Evolutionary conservation across 2,113 vertebrate genomes (phyloP).

Genomic region (Cyprichromis sp.): DNA sequence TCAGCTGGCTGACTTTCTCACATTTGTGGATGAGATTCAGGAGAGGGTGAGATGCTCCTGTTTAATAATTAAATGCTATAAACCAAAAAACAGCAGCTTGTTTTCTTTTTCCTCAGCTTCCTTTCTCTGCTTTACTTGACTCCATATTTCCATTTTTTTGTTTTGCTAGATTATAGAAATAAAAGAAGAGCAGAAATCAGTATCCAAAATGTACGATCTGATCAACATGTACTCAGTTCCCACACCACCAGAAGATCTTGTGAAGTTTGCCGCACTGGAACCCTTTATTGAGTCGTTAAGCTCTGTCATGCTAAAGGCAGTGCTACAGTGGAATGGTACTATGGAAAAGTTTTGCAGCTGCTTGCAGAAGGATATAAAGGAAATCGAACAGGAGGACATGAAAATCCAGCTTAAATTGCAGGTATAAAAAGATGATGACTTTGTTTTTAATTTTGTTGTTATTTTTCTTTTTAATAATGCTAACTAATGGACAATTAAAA

Average conservation of each 20-base stretch:
- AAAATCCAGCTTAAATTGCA: conserved; percentile 62
- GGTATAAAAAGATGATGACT: conserved; percentile 41
- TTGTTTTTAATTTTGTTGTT: neutral
- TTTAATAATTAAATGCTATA: neutral
- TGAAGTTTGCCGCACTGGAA: conserved; percentile 72
- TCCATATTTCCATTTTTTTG: neutral
- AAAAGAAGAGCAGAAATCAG: conserved; percentile 67
- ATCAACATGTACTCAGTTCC: conserved; percentile 74
- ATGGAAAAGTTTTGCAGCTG: conserved; percentile 70
- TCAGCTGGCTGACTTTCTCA: conserved; percentile 74
- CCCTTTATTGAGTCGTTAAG: conserved; percentile 60
- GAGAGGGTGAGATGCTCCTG: conserved; percentile 68
- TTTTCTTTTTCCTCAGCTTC: neutral
- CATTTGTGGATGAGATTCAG: conserved; percentile 80
- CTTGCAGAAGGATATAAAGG: conserved; percentile 71
- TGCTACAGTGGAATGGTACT: conserved; percentile 36
- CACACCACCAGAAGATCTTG: conserved; percentile 76
- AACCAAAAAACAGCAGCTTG: neutral
- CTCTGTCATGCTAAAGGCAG: neutral
- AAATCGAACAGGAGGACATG: conserved; percentile 71
- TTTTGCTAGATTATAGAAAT: conserved; percentile 71
- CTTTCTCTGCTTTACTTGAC: neutral
- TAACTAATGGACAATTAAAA: neutral
- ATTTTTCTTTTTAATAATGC: neutral
- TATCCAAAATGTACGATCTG: conserved; percentile 78